Base-by-base conservation (phyloP, 2,113 vertebrate genomes). In the Clarias macrocephalus region DNA sequence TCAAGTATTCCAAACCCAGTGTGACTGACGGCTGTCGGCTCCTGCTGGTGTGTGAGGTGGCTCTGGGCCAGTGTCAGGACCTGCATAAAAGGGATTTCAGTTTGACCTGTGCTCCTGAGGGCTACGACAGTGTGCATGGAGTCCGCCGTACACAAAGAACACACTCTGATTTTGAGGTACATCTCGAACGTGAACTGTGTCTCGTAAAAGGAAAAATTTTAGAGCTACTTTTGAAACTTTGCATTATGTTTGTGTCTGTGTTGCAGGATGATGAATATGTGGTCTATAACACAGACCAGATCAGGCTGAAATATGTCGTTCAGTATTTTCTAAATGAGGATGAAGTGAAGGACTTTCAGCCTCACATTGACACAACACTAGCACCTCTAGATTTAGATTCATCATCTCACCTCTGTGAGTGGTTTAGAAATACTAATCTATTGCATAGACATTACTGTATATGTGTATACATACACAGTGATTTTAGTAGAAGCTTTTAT, bases 251-350 rank as follows among this genome's bases (percentile, higher is more conserved):
- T 42, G 10, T 77, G 60, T 23, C 4, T 84, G 19, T 89, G 18
- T 82, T 85, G 2, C 91, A 98, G 96, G 96, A 96, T 91, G 95
- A 98, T 70, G 96, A 97, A 92, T 98, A 95, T 88, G 96, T 97
- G 84, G 96, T 97, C 19, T 98, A 97, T 93, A 95, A 94, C 87
- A 93, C 94, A 0, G 94, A 93, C 72, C 96, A 98, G 91, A 91
- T 97, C 90, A 95, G 95, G 91, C 95, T 98, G 68, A 97, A 93
- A 85, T 97, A 97, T 3, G 92, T 97, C 89, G 91, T 97, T 84
- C 96, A 94, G 89, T 97, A 96, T 93, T 93, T 82, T 57, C 1
- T 94, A 7, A 66, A 90, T 87, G 94, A 92, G 42, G 96, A 97
- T 77, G 23, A 89, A 62, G 82, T 95, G 85, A 96, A 94, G 86